These are phyloP conservation scores for Pandemis corylana DNA, from an alignment of 2,888 invertebrate species.

Conservation along the genomic window DNA sequence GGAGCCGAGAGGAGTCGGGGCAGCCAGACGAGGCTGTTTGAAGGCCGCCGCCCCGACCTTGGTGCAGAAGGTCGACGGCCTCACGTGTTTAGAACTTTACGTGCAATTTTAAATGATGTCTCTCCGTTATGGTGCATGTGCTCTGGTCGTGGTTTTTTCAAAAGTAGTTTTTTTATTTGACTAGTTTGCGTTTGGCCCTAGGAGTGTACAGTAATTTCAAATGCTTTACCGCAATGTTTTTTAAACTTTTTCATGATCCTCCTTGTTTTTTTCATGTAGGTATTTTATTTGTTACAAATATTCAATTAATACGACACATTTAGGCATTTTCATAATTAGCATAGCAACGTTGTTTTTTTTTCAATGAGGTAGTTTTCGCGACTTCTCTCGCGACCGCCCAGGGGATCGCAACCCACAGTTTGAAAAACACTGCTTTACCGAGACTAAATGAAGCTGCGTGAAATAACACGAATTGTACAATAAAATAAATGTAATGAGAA, in stretches of 20 bases:
- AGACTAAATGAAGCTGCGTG: background rate
- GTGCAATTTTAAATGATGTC: conserved; percentile 57
- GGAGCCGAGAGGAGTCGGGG: conserved; percentile 62
- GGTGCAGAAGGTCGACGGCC: conserved; percentile 82
- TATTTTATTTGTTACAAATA: too few relatives aligned
- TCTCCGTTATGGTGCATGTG: conserved; percentile 6
- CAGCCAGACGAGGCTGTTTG: conserved; percentile 79
- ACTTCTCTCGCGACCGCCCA: too few relatives aligned
- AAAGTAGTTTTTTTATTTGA: background rate
- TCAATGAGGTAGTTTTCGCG: too few relatives aligned
- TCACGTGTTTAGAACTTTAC: conserved; percentile 71
- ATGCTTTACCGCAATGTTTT: background rate
- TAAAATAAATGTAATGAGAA: background rate
- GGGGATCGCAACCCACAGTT: too few relatives aligned
- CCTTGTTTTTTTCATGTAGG: too few relatives aligned
- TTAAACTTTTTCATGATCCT: too few relatives aligned
- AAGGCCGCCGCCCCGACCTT: conserved; percentile 83
- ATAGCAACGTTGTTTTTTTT: too few relatives aligned
- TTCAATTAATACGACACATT: too few relatives aligned
- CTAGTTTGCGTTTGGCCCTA: background rate
- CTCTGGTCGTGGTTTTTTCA: background rate
- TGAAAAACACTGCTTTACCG: background rate
- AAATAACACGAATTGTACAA: background rate
- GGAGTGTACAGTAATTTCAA: background rate
- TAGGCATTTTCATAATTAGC: too few relatives aligned